Conservation (phyloP, 1,140 invertebrate genomes). For the Prorops nasuta region DNA sequence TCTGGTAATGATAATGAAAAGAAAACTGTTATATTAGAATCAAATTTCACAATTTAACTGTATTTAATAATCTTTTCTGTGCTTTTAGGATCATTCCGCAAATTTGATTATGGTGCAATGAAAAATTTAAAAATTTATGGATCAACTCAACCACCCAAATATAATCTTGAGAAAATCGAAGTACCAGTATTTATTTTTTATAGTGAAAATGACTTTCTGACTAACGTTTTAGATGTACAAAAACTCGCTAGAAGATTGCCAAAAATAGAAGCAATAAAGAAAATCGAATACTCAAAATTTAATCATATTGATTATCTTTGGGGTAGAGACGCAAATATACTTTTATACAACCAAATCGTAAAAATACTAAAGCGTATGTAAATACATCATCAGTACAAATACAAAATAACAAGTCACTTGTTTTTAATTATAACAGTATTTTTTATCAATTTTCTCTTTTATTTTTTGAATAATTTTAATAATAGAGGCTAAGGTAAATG, state of each 20-base stretch:
- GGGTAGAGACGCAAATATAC: slow-evolving; percentile 47
- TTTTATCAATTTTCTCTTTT: too few relatives aligned
- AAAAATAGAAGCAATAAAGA: slow-evolving; percentile 43
- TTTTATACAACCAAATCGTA: slow-evolving; percentile 46
- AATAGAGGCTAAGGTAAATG: too few relatives aligned
- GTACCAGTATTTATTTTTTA: slow-evolving; percentile 69
- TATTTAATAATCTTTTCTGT: slow-evolving; percentile 3
- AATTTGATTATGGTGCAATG: slow-evolving; percentile 57
- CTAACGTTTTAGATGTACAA: slow-evolving; percentile 60
- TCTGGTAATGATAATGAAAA: slow-evolving; percentile 40
- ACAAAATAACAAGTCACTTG: too few relatives aligned
- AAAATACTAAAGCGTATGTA: slow-evolving; percentile 13
- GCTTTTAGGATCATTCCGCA: slow-evolving; percentile 50
- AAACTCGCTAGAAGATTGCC: slow-evolving; percentile 60
- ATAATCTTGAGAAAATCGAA: slow-evolving; percentile 55
- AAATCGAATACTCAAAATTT: slow-evolving; percentile 49
- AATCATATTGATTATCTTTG: slow-evolving; percentile 57
- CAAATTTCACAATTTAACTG: neutral
- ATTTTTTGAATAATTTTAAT: too few relatives aligned
- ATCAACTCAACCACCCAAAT: slow-evolving; percentile 51
- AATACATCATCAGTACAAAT: too few relatives aligned
- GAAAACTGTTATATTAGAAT: slow-evolving; percentile 3
- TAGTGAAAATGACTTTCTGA: slow-evolving; percentile 71
- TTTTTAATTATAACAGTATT: too few relatives aligned
- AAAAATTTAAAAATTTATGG: slow-evolving; percentile 56